Evolutionary conservation across 2,888 invertebrate species (phyloP).

Genomic region (Nasonia oneida): DNA sequence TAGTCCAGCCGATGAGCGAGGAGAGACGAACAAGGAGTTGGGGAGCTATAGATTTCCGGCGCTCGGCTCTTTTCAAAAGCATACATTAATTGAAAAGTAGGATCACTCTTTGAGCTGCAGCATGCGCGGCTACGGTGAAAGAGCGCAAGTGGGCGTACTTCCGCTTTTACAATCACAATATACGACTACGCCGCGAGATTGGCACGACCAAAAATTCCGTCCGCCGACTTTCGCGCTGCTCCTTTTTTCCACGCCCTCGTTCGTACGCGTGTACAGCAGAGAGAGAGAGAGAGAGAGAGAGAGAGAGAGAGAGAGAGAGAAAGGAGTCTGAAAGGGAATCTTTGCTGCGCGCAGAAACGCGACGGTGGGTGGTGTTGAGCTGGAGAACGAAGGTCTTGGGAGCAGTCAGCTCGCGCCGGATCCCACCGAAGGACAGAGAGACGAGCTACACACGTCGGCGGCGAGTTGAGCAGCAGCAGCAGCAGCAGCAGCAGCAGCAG

Average conservation of each 20-base stretch:
- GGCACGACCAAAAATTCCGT: slow-evolving; percentile 30
- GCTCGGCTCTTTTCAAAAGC: too few species aligned
- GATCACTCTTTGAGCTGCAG: neutral
- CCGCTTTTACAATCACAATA: slow-evolving; percentile 31
- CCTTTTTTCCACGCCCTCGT: slow-evolving; percentile 33
- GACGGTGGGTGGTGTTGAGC: slow-evolving; percentile 58
- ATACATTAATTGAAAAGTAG: too few species aligned
- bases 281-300: too few species aligned
- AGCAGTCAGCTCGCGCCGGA: slow-evolving; percentile 65
- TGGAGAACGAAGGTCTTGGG: slow-evolving; percentile 68
- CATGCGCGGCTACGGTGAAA: neutral
- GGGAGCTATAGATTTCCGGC: too few species aligned
- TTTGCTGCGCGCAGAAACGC: neutral
- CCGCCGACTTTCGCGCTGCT: slow-evolving; percentile 13
- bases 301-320: too few species aligned
- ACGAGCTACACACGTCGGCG: slow-evolving; percentile 22
- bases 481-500: slow-evolving; percentile 54
- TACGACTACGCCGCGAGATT: neutral
- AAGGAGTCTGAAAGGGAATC: slow-evolving; percentile 28
- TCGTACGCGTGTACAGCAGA: neutral
- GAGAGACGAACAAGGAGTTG: too few species aligned
- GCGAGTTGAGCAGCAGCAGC: slow-evolving; percentile 58
- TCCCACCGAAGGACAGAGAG: slow-evolving; percentile 64
- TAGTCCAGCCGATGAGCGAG: neutral
- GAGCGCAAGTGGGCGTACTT: slow-evolving; percentile 51